These are phyloP conservation scores for Montipora sp. DNA, from an alignment of 64 coral and sea anemone genomes.

Conservation along the genomic window DNA sequence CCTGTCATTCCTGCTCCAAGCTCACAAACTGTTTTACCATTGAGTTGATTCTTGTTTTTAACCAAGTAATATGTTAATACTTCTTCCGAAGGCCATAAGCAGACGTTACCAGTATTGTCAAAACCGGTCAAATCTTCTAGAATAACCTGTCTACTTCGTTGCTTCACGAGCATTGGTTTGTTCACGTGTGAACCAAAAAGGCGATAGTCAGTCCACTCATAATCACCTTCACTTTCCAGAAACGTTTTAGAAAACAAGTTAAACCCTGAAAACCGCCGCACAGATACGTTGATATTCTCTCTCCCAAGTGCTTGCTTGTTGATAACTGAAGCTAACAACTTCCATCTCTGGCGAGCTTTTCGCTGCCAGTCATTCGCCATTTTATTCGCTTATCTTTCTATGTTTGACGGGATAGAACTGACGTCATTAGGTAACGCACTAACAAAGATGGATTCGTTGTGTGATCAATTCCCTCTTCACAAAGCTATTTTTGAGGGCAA, in stretches of 20 bases:
- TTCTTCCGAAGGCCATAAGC: constrained; percentile 98
- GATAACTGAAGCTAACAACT: constrained; percentile 58
- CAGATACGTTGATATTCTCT: constrained; percentile 33
- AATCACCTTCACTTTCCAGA: neutral
- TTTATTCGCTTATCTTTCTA: neutral
- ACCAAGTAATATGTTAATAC: constrained; percentile 83
- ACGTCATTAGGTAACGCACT: constrained; percentile 10
- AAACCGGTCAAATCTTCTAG: constrained; percentile 85
- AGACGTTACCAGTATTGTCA: constrained; percentile 99
- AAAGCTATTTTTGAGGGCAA: constrained; percentile 98
- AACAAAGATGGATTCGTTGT: constrained; percentile 25
- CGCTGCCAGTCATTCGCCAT: constrained; percentile 5
- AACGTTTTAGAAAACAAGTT: constrained; percentile 47
- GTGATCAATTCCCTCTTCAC: constrained; percentile 91
- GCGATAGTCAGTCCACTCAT: constrained; percentile 17
- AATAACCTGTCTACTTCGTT: constrained; percentile 12
- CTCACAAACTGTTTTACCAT: constrained; percentile 88
- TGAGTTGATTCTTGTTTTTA: constrained; percentile 59
- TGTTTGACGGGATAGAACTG: constrained; percentile 6
- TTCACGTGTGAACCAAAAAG: neutral
- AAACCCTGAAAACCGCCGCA: constrained; percentile 65
- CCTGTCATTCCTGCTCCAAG: constrained; percentile 96
- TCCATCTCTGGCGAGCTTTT: constrained; percentile 71
- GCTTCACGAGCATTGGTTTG: constrained; percentile 9
- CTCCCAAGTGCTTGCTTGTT: constrained; percentile 18